Conservation (phyloP, 2,797 vertebrate genomes). For the Esox lucius region DNA sequence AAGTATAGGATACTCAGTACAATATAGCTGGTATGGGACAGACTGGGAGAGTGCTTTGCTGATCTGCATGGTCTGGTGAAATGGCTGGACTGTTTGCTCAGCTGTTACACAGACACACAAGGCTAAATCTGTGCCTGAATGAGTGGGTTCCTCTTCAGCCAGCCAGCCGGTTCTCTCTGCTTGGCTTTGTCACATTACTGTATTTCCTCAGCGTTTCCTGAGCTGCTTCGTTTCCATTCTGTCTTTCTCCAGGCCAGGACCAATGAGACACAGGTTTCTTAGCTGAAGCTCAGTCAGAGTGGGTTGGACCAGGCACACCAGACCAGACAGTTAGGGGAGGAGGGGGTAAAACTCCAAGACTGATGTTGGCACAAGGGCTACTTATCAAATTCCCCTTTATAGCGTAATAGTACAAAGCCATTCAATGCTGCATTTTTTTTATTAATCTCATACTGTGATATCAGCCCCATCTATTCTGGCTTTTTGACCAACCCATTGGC, state of each 20-base stretch:
- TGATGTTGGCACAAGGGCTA: not conserved
- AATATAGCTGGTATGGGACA: not conserved
- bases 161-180: slow-evolving; percentile 17
- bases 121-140: slow-evolving; percentile 3
- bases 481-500: slow-evolving; percentile 20
- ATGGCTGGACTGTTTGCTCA: slow-evolving; percentile 24
- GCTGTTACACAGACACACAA: slow-evolving; percentile 31
- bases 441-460: slow-evolving; percentile 7
- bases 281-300: slow-evolving; percentile 9
- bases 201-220: slow-evolving; percentile 33
- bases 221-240: slow-evolving; percentile 15
- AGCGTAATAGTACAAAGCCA: not conserved
- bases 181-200: slow-evolving; percentile 41
- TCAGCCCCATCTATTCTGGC: not conserved
- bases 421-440: slow-evolving; percentile 12
- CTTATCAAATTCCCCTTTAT: slow-evolving; percentile 18
- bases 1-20: too few relatives aligned
- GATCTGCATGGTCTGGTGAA: not conserved
- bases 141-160: slow-evolving; percentile 16
- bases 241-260: slow-evolving; percentile 8
- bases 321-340: slow-evolving; percentile 11
- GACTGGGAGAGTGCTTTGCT: not conserved
- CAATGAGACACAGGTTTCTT: slow-evolving; percentile 32
- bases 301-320: not conserved
- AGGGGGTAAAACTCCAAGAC: slow-evolving; percentile 12